Base-by-base conservation (phyloP, 1,140 invertebrate genomes). In the Penaeus indicus region DNA sequence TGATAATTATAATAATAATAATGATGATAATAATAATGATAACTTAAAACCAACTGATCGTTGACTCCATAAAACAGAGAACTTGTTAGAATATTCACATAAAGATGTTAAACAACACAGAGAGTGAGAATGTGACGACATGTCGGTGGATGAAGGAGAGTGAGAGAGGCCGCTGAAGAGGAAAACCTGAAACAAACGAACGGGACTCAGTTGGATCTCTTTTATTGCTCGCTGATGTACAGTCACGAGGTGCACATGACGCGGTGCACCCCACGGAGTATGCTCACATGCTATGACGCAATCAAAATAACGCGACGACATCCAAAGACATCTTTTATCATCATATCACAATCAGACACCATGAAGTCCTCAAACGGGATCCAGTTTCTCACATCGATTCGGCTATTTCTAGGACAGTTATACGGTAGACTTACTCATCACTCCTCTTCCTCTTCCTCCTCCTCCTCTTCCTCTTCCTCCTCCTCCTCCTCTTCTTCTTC, bases 401-500 rank as follows among this genome's bases (percentile, higher is more conserved):
- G 32, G n/a, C 67, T 72, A 25, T 72, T 32, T 72, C 67, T 72
- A 25, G 67, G n/a, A 72, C n/a, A 72, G 67, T 25, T 72, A 72
- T 25, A 72, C 67, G n/a, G 67, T 25, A 72, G 67, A 84, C 83
- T 84, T 85, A 89, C 82, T 84, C 38, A 60, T 89, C 75, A 89
- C 87, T 89, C 82, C 54, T 82, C 77, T 77, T 85, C 84, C 61
- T 88, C 86, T 42, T 87, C 85, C 62, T 87, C 86, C 54, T 82
- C 77, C 85, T 85, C 84, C 61, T 88, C 86, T 27, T 87, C 85
- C 62, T 87, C 86, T 61, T 89, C 88, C 63, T 89, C 82, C 25
- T 89, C 88, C 88, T 96, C 95, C 64, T 95, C 95, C 90, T 95
- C 95, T 91, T 95, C 96, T 88, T 96, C 96, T 88, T 95, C 95